Base-by-base conservation (phyloP, 2,888 invertebrate genomes). In the Hydraecia micacea region DNA sequence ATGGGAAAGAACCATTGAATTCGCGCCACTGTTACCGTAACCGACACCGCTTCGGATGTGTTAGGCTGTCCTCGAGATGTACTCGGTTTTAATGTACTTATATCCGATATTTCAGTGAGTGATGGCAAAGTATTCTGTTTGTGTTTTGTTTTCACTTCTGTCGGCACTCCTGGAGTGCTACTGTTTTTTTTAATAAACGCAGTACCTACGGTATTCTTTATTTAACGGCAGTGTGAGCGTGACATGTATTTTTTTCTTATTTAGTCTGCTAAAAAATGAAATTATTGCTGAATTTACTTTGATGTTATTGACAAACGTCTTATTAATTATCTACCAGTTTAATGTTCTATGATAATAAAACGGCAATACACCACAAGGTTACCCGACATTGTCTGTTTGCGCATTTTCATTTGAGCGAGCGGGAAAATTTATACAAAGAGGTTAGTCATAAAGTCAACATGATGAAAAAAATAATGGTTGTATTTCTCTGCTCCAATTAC, bases 361-460 rank as follows among this genome's bases (percentile, higher is more conserved):
- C 28, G 9, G 49, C 13, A n/a, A 62, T 73, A 67, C 39, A 71
- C n/a, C 6, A 52, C 81, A 71, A 85, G 70, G 77, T 63, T 71
- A 62, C 62, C 21, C 58, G 18, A 52, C 21, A 73, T 67, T 71
- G 65, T 71, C 21, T 49, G 49, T 60, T 74, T 80, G 21, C 25
- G 42, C 28, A 63, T 62, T 32, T 32, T 32, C 32, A 32, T 32
- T 32, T 32, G 32, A 67, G 28, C 25, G 13, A 81, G 42, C n/a
- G 52, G 67, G 32, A 79, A 76, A 67, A 65, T 42, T 63, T 68
- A 28, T 15, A 21, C 36, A 63, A 70, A 66, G n/a, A 69, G 68
- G 42, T 66, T 66, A 78, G 36, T 81, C 84, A 74, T 52, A 66
- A 63, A 42, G 11, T 39, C 32, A 68, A 79, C 32, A 69, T 55